Evolutionary conservation across 2,888 invertebrate species (phyloP).

Genomic region (Polydrusus cervinus): DNA sequence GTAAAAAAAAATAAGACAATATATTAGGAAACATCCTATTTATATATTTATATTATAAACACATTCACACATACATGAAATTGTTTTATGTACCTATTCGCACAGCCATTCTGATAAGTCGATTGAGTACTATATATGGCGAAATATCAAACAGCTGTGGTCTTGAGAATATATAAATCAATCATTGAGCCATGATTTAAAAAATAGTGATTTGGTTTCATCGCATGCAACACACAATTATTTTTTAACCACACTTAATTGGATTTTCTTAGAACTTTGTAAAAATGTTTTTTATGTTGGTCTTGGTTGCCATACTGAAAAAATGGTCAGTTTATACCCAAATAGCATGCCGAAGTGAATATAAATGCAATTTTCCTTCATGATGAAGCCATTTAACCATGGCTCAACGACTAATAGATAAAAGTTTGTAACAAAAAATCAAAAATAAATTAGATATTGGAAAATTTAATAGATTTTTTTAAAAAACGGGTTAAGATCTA

Average conservation of each 20-base stretch:
- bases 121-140: conserved; percentile 58
- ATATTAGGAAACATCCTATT: conserved; percentile 51
- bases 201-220: too few relatives aligned
- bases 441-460: conserved; percentile 43
- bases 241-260: too few relatives aligned
- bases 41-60: conserved; percentile 61
- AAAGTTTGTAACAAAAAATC: conserved; percentile 40
- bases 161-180: conserved; percentile 30
- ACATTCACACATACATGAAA: conserved; percentile 71
- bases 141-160: conserved; percentile 68
- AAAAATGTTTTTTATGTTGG: too few relatives aligned
- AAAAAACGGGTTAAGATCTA: conserved; percentile 35
- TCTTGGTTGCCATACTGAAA: too few relatives aligned
- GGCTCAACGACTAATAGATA: conserved; percentile 17
- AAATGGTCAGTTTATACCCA: too few relatives aligned
- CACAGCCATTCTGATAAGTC: conserved; percentile 71
- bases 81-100: conserved; percentile 58
- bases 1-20: conserved; percentile 1
- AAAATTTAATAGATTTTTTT: conserved; percentile 54
- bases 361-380: too few relatives aligned
- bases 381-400: too few relatives aligned
- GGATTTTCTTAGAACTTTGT: too few relatives aligned
- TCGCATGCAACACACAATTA: too few relatives aligned
- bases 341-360: too few relatives aligned
- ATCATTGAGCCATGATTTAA: too few relatives aligned